Percentiles rank a stretch among this genome's conserved stretches.
Evolutionary conservation across 2,888 invertebrate genomes (phyloP).

Genomic region (Horisme vitalbata): DNA sequence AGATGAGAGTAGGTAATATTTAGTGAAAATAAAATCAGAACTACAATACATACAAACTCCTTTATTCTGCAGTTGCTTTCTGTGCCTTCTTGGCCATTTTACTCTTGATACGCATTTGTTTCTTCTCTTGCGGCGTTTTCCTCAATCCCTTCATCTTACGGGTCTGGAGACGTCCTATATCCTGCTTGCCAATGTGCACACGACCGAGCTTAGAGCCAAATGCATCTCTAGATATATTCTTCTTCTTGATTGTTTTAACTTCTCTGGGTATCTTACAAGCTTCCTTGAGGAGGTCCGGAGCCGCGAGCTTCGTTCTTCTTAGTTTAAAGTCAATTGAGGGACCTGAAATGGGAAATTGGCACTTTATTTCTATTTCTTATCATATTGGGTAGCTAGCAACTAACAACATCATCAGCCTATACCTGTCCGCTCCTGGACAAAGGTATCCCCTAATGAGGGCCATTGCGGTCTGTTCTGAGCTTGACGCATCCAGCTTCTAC

Average conservation of each 20-base stretch:
- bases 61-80: conserved; percentile 50
- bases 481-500: too few species aligned
- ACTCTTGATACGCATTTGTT: conserved; percentile 81
- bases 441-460: too few species aligned
- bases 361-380: too few species aligned
- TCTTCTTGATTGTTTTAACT: conserved; percentile 91
- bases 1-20: neutral
- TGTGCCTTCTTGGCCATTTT: conserved; percentile 63
- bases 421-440: too few species aligned
- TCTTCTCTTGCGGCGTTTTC: conserved; percentile 87
- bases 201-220: conserved; percentile 95
- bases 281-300: conserved; percentile 93
- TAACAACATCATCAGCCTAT: too few species aligned
- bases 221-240: conserved; percentile 93
- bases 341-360: conserved; percentile 66
- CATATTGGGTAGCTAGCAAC: too few species aligned
- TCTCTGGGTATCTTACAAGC: conserved; percentile 91
- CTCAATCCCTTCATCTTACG: conserved; percentile 95
- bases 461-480: too few species aligned
- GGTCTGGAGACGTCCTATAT: conserved; percentile 92
- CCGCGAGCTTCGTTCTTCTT: conserved; percentile 93
- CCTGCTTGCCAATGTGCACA: conserved; percentile 96
- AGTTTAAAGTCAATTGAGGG: conserved; percentile 94
- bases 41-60: conserved; percentile 16
- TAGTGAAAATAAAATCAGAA: neutral